A percentile compares a stretch with the other conserved stretches of the same genome.
These are phyloP conservation scores for Alviniconcha marisindica DNA, from an alignment of 1,140 invertebrate species.

Conservation along the genomic window DNA sequence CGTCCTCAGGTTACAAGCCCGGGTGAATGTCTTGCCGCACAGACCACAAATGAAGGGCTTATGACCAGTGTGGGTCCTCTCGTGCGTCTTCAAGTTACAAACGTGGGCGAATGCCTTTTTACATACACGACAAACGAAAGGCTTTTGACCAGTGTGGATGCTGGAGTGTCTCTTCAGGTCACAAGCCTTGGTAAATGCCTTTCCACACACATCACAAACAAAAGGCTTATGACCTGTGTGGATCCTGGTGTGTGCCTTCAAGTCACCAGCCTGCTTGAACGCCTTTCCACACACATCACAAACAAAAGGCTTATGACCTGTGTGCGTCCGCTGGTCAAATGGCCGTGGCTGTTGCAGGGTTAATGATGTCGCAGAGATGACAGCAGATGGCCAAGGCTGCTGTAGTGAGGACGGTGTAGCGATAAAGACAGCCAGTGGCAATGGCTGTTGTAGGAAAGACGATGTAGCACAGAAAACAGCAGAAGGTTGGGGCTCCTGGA, in stretches of 20 bases:
- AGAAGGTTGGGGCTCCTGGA: no score
- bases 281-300: slow-evolving; percentile 51
- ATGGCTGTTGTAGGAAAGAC: no score
- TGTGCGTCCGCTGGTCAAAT: slow-evolving; percentile 79
- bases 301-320: slow-evolving; percentile 84
- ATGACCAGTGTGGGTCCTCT: slow-evolving; percentile 88
- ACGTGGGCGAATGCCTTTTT: slow-evolving; percentile 92
- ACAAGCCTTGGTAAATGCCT: slow-evolving; percentile 31
- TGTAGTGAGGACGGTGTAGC: no score
- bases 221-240: slow-evolving; percentile 47
- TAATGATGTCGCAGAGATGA: no score
- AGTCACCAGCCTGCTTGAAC: slow-evolving; percentile 25
- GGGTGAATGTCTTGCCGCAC: slow-evolving; percentile 56
- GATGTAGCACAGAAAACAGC: no score
- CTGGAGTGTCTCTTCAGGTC: slow-evolving; percentile 38
- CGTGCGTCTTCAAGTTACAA: slow-evolving; percentile 87
- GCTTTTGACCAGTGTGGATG: slow-evolving; percentile 46
- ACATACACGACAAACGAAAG: slow-evolving; percentile 83
- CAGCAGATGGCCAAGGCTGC: no score
- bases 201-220: slow-evolving; percentile 43
- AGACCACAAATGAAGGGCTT: slow-evolving; percentile 84
- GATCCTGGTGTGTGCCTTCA: slow-evolving; percentile 16
- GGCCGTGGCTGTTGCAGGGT: no score
- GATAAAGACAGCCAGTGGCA: no score
- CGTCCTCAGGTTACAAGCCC: slow-evolving; percentile 80